These are phyloP conservation scores for Microctonus aethiopoides DNA, from an alignment of 2,888 invertebrate genomes.

Conservation along the genomic window DNA sequence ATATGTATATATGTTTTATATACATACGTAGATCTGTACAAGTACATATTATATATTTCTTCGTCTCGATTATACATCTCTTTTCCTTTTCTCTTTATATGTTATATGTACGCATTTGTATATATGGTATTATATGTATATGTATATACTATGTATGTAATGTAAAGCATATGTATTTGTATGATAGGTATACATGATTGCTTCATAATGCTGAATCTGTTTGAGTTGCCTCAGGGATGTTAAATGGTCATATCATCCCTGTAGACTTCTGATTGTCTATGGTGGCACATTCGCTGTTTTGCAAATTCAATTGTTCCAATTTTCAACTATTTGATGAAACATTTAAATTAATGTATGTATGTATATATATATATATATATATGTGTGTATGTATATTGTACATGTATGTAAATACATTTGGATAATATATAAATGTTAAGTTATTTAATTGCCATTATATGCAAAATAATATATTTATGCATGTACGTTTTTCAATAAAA, in stretches of 20 bases:
- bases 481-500: no score
- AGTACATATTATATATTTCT: no score
- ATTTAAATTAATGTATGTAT: neutral
- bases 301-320: neutral
- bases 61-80: no score
- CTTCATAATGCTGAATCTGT: constrained; percentile 64
- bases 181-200: constrained; percentile 57
- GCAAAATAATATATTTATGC: no score
- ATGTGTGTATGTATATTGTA: neutral
- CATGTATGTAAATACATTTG: no score
- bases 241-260: constrained; percentile 61
- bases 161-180: constrained; percentile 9
- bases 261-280: constrained; percentile 14
- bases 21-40: no score
- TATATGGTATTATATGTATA: no score
- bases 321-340: neutral
- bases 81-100: no score
- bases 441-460: no score
- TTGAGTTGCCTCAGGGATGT: constrained; percentile 66
- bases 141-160: neutral
- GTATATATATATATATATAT: neutral
- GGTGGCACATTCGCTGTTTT: neutral
- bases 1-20: neutral
- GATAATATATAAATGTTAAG: no score
- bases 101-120: no score